Percentiles rank a stretch among this genome's conserved stretches.
Evolutionary conservation across 2,888 invertebrate genomes (phyloP).

Genomic region (Villa cingulata): DNA sequence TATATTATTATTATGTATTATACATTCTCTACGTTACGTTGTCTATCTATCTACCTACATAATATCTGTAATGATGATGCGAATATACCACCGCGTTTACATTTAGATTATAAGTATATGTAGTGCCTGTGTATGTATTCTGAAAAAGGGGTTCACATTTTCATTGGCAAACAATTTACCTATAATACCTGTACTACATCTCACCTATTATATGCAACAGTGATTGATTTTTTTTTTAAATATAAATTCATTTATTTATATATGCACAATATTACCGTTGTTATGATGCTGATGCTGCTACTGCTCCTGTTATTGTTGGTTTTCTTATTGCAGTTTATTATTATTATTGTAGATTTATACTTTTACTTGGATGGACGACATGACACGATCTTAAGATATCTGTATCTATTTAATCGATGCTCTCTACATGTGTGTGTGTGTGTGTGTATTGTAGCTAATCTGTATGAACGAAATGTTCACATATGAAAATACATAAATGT

Average conservation of each 20-base stretch:
- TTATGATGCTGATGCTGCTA: too few relatives aligned
- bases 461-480: too few relatives aligned
- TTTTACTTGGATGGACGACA: neutral
- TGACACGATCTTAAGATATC: neutral
- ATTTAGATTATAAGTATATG: too few relatives aligned
- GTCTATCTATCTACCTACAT: neutral
- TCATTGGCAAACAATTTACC: slow-evolving; percentile 3
- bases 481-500: too few relatives aligned
- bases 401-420: neutral
- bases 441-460: neutral
- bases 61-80: neutral
- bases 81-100: too few relatives aligned
- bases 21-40: too few relatives aligned
- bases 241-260: too few relatives aligned
- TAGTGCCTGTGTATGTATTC: too few relatives aligned
- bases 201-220: neutral
- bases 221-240: too few relatives aligned
- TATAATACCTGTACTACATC: neutral
- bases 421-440: neutral
- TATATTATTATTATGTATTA: too few relatives aligned
- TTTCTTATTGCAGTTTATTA: neutral
- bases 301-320: too few relatives aligned
- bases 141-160: slow-evolving; percentile 7
- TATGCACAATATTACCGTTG: too few relatives aligned
- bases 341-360: neutral